Percentiles rank a stretch among this genome's conserved stretches.
phyloP scores from a whole-genome alignment of 2,797 vertebrate species.

The Megaceryle alcyon region DNA sequence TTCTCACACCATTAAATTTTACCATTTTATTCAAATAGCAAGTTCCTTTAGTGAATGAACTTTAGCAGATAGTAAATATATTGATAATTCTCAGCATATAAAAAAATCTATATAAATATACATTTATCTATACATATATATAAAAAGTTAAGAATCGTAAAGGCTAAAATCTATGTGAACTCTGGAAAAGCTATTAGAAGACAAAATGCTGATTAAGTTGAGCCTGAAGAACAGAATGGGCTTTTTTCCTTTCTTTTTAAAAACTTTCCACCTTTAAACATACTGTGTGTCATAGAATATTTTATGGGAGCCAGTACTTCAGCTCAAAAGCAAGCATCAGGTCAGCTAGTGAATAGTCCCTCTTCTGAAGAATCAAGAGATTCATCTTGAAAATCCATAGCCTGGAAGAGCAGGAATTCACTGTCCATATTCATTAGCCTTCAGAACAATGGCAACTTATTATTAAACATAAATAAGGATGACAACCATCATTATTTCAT shows the following conservation, averaged over 20 bases:
- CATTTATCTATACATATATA: background rate
- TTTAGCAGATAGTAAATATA: background rate
- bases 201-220: background rate
- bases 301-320: background rate
- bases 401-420: background rate
- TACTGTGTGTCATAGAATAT: background rate
- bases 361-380: background rate
- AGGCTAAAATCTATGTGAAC: background rate
- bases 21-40: background rate
- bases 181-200: background rate
- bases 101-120: background rate
- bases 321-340: background rate
- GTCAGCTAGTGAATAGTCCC: background rate
- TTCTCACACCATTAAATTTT: background rate
- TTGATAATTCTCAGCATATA: background rate
- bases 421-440: background rate
- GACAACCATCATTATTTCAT: background rate
- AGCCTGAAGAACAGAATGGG: background rate
- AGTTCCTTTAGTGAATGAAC: background rate
- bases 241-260: background rate
- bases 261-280: background rate
- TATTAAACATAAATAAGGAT: background rate
- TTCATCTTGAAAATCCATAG: background rate
- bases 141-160: background rate
- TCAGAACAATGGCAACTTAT: background rate